phyloP scores from a whole-genome alignment of 2,113 vertebrate genomes.

The Ptilorrhoa leucosticta region DNA sequence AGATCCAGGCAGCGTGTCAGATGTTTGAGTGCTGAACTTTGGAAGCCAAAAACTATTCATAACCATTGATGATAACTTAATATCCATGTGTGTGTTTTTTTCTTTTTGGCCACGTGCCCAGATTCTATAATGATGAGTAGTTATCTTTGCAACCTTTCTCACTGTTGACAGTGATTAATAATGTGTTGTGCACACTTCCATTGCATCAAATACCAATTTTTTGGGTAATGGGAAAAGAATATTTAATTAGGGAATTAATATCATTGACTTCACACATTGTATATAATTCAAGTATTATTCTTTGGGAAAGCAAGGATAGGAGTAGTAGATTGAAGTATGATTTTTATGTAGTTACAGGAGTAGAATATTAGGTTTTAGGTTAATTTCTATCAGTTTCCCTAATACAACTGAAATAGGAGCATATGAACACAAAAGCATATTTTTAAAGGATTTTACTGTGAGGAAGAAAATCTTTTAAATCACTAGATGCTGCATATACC shows the following conservation, averaged over 20 bases:
- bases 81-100: neutral
- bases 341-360: neutral
- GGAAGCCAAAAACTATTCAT: slow-evolving; percentile 8
- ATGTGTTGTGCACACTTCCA: slow-evolving; percentile 23
- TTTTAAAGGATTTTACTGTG: neutral
- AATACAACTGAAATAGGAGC: neutral
- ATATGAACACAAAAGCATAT: neutral
- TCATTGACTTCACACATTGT: neutral
- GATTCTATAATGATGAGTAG: neutral
- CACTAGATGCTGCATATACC: neutral
- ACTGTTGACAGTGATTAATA: slow-evolving; percentile 54
- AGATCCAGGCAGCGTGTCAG: neutral
- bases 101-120: slow-evolving; percentile 51
- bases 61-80: slow-evolving; percentile 52
- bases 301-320: neutral
- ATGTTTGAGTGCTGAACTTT: neutral
- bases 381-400: neutral
- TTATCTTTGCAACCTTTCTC: slow-evolving; percentile 61
- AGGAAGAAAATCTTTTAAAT: neutral
- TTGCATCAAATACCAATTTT: slow-evolving; percentile 62
- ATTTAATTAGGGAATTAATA: slow-evolving; percentile 28
- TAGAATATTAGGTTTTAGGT: neutral
- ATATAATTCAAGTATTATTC: neutral
- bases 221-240: slow-evolving; percentile 45
- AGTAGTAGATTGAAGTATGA: neutral